phyloP scores from a whole-genome alignment of 2,888 invertebrate genomes.

The Ornithoptera priamus region DNA sequence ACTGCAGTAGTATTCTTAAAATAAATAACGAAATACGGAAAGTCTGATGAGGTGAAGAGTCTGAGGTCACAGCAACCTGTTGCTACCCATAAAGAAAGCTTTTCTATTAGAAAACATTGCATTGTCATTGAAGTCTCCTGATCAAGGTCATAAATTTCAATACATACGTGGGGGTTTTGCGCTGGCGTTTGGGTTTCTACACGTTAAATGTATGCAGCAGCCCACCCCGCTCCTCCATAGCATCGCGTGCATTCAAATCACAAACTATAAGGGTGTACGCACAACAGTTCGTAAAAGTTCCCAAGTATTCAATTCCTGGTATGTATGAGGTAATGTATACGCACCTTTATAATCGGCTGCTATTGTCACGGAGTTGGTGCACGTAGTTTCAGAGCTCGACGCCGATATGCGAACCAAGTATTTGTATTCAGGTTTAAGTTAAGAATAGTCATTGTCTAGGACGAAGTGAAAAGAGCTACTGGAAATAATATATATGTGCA shows the following conservation, averaged over 20 bases:
- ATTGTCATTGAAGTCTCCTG: too few relatives aligned
- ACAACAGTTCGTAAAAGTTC: neutral
- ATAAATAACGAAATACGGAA: too few relatives aligned
- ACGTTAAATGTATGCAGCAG: slow-evolving; percentile 27
- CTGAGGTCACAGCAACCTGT: too few relatives aligned
- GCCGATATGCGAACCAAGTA: neutral
- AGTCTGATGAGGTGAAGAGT: too few relatives aligned
- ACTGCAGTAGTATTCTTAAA: too few relatives aligned
- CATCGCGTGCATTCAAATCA: slow-evolving; percentile 33
- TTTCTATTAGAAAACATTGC: too few relatives aligned
- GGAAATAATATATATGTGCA: slow-evolving; percentile 7
- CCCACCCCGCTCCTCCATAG: slow-evolving; percentile 30
- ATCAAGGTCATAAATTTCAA: slow-evolving; percentile 8
- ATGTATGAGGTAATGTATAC: too few relatives aligned
- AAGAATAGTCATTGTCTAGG: slow-evolving; percentile 20
- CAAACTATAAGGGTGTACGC: slow-evolving; percentile 5
- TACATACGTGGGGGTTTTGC: slow-evolving; percentile 23
- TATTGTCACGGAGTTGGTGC: neutral
- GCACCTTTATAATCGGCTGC: too few relatives aligned
- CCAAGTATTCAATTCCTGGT: too few relatives aligned
- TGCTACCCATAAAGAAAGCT: too few relatives aligned
- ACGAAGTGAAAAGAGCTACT: slow-evolving; percentile 4
- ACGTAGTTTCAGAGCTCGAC: neutral
- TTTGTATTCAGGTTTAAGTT: slow-evolving; percentile 22
- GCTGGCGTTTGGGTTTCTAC: slow-evolving; percentile 26